Conservation (phyloP, 2,888 invertebrate genomes). For the Tinea pellionella region DNA sequence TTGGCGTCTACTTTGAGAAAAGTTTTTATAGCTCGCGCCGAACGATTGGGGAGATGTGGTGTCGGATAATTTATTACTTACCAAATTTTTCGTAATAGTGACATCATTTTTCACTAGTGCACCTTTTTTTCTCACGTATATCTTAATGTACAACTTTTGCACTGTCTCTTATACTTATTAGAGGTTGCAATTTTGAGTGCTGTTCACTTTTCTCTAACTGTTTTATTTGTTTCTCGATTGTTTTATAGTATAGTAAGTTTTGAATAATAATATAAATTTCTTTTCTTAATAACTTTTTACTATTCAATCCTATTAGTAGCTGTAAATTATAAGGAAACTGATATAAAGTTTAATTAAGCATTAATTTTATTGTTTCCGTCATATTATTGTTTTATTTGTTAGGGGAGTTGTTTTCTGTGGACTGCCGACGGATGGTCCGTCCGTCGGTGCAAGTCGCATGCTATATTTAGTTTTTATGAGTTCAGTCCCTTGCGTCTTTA, state of each 20-base stretch:
- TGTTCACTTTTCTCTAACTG: background rate
- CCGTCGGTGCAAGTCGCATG: slow-evolving; percentile 18
- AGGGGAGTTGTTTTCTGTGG: slow-evolving; percentile 3
- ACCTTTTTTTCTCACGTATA: slow-evolving; percentile 7
- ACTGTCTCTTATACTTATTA: background rate
- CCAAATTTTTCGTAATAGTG: slow-evolving; percentile 12
- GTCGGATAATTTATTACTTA: slow-evolving; percentile 22
- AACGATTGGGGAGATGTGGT: slow-evolving; percentile 24
- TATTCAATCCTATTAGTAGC: background rate
- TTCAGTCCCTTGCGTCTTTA: slow-evolving; percentile 42
- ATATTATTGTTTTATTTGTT: slow-evolving; percentile 2
- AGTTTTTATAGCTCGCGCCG: slow-evolving; percentile 42
- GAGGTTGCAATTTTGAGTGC: background rate
- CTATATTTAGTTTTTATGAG: slow-evolving; percentile 63
- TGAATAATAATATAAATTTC: too few species aligned
- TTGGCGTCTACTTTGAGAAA: slow-evolving; percentile 31
- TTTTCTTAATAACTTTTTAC: background rate
- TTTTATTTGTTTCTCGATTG: background rate
- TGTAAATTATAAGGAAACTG: background rate
- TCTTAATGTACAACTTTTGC: background rate
- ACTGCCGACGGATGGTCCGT: background rate
- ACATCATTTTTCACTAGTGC: slow-evolving; percentile 8
- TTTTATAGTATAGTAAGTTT: background rate
- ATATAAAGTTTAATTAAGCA: slow-evolving; percentile 10
- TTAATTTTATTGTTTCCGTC: slow-evolving; percentile 10